Evolutionary conservation across 2,888 invertebrate genomes (phyloP).

Genomic region (Sphaerophoria rueppellii): DNA sequence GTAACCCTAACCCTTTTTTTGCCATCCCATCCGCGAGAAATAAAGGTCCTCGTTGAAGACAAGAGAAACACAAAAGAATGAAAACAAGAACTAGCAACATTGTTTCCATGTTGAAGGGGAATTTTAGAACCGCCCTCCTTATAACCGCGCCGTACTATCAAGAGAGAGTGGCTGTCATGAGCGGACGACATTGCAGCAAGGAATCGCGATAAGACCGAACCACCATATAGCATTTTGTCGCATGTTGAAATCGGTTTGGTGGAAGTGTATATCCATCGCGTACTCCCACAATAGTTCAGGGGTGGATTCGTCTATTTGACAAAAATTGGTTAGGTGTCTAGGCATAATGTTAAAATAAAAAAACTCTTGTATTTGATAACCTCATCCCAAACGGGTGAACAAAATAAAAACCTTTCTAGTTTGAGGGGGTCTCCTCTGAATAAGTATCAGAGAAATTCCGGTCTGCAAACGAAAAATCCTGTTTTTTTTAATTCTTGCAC

Average conservation of each 20-base stretch:
- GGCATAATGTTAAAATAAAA: too few relatives aligned
- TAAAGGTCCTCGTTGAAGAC: slow-evolving; percentile 18
- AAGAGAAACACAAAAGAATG: slow-evolving; percentile 19
- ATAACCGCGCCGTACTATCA: slow-evolving; percentile 68
- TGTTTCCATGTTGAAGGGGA: slow-evolving; percentile 48
- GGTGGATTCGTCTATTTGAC: background rate
- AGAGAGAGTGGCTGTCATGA: slow-evolving; percentile 60
- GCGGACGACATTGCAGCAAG: slow-evolving; percentile 69
- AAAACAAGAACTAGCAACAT: slow-evolving; percentile 19
- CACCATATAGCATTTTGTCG: slow-evolving; percentile 15
- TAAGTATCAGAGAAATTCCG: too few relatives aligned
- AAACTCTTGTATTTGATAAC: too few relatives aligned
- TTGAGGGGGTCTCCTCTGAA: too few relatives aligned
- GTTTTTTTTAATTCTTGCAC: too few relatives aligned
- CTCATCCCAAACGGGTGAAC: too few relatives aligned
- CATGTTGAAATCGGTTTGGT: slow-evolving; percentile 37
- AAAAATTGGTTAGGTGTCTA: background rate
- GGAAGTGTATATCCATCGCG: background rate
- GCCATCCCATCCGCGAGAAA: background rate
- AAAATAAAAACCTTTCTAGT: too few relatives aligned
- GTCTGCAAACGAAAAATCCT: too few relatives aligned
- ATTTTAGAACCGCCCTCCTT: slow-evolving; percentile 70
- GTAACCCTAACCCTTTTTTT: slow-evolving; percentile 67
- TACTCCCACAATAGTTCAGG: slow-evolving; percentile 7
- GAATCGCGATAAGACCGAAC: slow-evolving; percentile 64